Evolutionary conservation across 2,888 invertebrate genomes (phyloP).

Genomic region (Torymus tubicola): DNA sequence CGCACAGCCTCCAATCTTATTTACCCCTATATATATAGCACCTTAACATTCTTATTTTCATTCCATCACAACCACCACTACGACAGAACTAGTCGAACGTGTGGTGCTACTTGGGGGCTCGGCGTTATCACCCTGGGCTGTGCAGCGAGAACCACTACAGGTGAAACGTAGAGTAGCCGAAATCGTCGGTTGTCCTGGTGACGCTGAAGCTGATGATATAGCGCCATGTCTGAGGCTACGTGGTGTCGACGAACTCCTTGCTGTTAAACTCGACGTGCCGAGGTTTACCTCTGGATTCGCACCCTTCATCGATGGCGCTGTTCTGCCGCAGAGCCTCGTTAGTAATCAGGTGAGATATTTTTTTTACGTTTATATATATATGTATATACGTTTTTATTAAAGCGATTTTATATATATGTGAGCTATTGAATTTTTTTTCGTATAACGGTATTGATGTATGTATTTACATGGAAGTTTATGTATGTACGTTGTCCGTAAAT

Average conservation of each 20-base stretch:
- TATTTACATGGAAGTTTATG: too few relatives aligned
- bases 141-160: conserved; percentile 89
- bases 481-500: too few relatives aligned
- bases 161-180: conserved; percentile 89
- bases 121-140: conserved; percentile 93
- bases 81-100: conserved; percentile 90
- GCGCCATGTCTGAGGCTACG: conserved; percentile 90
- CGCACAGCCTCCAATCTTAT: too few relatives aligned
- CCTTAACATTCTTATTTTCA: too few relatives aligned
- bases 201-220: conserved; percentile 88
- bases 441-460: too few relatives aligned
- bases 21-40: too few relatives aligned
- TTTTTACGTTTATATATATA: neutral
- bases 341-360: conserved; percentile 65
- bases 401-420: neutral
- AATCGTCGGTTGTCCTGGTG: conserved; percentile 90
- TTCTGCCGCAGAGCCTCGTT: conserved; percentile 77
- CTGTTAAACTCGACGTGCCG: conserved; percentile 87
- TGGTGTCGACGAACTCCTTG: conserved; percentile 85
- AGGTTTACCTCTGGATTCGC: conserved; percentile 92
- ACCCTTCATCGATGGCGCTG: conserved; percentile 95
- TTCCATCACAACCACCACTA: conserved; percentile 65
- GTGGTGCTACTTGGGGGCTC: conserved; percentile 93
- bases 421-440: conserved; percentile 1
- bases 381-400: too few relatives aligned